Percentiles rank a stretch among this genome's conserved stretches.
Evolutionary conservation across 2,888 invertebrate genomes (phyloP).

Genomic region (Dynastes hyllus): DNA sequence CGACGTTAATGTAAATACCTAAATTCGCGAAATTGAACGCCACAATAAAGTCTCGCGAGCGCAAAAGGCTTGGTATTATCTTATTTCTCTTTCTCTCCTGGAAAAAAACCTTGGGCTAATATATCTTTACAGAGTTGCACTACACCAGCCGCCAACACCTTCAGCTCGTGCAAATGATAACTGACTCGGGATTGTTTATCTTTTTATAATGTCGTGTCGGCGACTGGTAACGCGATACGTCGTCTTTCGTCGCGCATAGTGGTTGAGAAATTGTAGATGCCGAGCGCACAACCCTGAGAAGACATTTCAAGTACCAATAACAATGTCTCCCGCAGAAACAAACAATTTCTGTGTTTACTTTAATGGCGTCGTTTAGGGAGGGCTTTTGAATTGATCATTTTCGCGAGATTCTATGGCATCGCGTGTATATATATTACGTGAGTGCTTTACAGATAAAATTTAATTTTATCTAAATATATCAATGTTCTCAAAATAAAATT

Average conservation of each 20-base stretch:
- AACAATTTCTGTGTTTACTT: conserved; percentile 30
- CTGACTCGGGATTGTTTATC: conserved; percentile 9
- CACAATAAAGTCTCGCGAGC: background rate
- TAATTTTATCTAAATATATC: too few relatives aligned
- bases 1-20: too few relatives aligned
- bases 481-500: too few relatives aligned
- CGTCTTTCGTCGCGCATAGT: background rate
- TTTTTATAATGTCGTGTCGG: conserved; percentile 24
- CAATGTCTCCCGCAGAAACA: conserved; percentile 27
- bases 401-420: background rate
- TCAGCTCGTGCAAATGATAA: conserved; percentile 8
- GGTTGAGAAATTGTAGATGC: conserved; percentile 25
- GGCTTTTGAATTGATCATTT: conserved; percentile 27
- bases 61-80: background rate
- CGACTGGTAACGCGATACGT: background rate
- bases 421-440: background rate
- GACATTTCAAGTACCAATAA: conserved; percentile 34
- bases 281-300: background rate
- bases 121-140: background rate
- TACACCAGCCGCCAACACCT: background rate
- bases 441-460: too few relatives aligned
- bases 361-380: conserved; percentile 29
- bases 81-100: background rate
- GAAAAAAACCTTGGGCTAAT: background rate
- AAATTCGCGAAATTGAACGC: too few relatives aligned